These are phyloP conservation scores for Graptemys geographica DNA, from an alignment of 2,797 vertebrate species.

Conservation along the genomic window DNA sequence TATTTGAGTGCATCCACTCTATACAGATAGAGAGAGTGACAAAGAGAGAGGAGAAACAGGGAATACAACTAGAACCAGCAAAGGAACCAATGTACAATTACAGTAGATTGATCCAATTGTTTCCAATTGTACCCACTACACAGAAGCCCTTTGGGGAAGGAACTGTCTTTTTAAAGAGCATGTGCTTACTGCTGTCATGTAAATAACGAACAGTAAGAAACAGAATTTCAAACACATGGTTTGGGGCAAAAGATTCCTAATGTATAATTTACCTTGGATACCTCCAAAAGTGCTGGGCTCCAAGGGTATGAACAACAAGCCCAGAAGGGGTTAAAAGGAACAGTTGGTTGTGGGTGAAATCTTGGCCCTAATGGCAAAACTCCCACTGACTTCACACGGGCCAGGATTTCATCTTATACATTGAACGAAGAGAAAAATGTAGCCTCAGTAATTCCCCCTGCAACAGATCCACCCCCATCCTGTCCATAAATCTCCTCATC, in stretches of 20 bases:
- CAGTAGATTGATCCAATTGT: no score
- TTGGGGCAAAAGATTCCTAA: background rate
- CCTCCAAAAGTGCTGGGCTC: background rate
- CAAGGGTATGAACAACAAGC: background rate
- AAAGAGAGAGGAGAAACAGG: no score
- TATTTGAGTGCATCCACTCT: no score
- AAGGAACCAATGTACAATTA: no score
- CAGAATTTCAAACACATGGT: background rate
- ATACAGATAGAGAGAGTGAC: no score
- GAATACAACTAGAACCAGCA: no score
- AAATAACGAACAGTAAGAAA: background rate
- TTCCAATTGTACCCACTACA: no score
- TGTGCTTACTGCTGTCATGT: background rate
- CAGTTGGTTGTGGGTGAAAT: background rate
- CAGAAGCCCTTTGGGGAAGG: background rate
- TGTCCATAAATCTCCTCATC: background rate
- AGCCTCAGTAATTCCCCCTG: background rate
- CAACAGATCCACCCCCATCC: rapidly evolving
- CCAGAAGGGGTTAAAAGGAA: background rate
- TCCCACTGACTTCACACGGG: background rate
- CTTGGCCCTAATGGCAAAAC: background rate
- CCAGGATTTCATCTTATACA: background rate
- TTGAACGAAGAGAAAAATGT: background rate
- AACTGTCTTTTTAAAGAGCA: background rate
- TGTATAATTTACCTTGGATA: background rate